These are phyloP conservation scores for Stenoptilia bipunctidactyla DNA, from an alignment of 2,888 invertebrate species.

Conservation along the genomic window DNA sequence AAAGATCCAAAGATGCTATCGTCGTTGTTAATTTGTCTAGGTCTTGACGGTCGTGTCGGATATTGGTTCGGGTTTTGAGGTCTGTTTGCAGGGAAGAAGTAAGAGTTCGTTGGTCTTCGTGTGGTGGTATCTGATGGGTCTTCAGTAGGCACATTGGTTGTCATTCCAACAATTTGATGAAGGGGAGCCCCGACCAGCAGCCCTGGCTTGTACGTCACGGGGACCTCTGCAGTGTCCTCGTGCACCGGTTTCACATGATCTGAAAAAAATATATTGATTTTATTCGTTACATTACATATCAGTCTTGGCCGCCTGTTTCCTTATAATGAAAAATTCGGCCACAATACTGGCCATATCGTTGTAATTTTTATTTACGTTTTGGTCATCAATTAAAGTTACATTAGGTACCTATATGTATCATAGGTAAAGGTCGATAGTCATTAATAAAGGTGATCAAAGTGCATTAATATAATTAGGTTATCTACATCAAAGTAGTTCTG, in stretches of 20 bases:
- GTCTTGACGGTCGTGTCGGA: conserved; percentile 14
- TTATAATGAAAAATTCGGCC: too few relatives aligned
- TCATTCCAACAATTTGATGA: conserved; percentile 40
- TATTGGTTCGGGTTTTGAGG: background rate
- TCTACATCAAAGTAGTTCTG: too few relatives aligned
- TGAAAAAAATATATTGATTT: conserved; percentile 25
- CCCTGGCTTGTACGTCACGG: conserved; percentile 32
- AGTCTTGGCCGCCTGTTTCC: too few relatives aligned
- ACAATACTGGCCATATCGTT: too few relatives aligned
- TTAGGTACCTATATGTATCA: too few relatives aligned
- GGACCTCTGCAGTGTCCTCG: conserved; percentile 29
- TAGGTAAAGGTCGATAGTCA: too few relatives aligned
- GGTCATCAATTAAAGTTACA: too few relatives aligned
- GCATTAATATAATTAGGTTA: too few relatives aligned
- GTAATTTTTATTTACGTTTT: too few relatives aligned
- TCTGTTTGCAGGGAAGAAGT: background rate
- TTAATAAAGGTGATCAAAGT: too few relatives aligned
- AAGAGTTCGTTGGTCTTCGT: conserved; percentile 2
- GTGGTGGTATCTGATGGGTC: conserved; percentile 13
- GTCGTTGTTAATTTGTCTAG: conserved; percentile 23
- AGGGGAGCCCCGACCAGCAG: conserved; percentile 38
- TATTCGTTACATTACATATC: too few relatives aligned
- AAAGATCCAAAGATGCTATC: conserved; percentile 44
- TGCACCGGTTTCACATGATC: conserved; percentile 50
- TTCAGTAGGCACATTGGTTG: conserved; percentile 29